These are phyloP conservation scores for Morone saxatilis DNA, from an alignment of 2,113 vertebrate species.

Conservation along the genomic window DNA sequence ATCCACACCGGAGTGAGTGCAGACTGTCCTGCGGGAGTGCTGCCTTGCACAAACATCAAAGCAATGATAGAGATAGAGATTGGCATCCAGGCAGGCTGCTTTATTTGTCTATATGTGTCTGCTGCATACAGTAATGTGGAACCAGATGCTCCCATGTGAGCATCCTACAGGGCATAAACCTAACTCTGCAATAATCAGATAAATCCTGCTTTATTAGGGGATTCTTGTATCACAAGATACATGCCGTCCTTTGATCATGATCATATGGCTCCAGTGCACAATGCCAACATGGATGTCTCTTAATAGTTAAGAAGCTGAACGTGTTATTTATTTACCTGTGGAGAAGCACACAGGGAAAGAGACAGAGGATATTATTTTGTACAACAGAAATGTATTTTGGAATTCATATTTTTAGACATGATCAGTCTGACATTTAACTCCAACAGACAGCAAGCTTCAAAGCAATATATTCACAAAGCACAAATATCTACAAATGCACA, in stretches of 20 bases:
- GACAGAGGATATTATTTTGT: background rate
- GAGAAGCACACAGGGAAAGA: constrained; percentile 4
- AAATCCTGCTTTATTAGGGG: constrained; percentile 20
- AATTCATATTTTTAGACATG: background rate
- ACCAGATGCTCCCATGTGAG: constrained; percentile 60
- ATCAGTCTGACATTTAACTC: constrained; percentile 23
- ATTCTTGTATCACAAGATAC: constrained; percentile 30
- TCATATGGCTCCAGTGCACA: constrained; percentile 11
- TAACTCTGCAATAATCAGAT: constrained; percentile 55
- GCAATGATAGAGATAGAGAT: constrained; percentile 43
- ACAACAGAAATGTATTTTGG: background rate
- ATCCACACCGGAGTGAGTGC: constrained; percentile 41
- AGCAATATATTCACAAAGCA: constrained; percentile 21
- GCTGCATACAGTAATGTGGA: constrained; percentile 44
- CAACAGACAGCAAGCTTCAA: constrained; percentile 11
- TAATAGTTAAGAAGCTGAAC: background rate
- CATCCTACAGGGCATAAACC: constrained; percentile 27
- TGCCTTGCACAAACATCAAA: constrained; percentile 68
- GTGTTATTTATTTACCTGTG: background rate
- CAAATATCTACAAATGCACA: constrained; percentile 21
- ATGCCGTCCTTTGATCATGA: constrained; percentile 37
- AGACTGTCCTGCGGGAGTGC: constrained; percentile 53
- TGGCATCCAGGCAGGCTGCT: constrained; percentile 52
- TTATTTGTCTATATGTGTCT: constrained; percentile 46
- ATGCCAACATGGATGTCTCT: background rate